Evolutionary conservation across 2,797 vertebrate species (phyloP).

Genomic region (Silurus aristotelis): DNA sequence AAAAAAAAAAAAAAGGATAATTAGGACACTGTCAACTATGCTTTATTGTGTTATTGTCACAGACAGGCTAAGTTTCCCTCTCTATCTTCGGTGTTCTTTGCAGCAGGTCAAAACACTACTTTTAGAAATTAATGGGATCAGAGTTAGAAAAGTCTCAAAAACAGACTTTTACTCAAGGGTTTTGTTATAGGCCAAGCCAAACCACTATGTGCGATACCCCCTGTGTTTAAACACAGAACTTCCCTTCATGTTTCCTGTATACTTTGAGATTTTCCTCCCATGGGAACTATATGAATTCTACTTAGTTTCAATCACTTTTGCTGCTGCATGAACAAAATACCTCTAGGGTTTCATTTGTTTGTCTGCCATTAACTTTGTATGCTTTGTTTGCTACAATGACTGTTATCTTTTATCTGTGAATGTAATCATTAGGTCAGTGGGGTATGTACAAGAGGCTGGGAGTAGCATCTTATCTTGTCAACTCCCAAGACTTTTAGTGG

Average conservation of each 20-base stretch:
- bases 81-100: neutral
- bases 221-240: slow-evolving; percentile 45
- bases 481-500: slow-evolving; percentile 28
- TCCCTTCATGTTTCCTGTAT: slow-evolving; percentile 54
- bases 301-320: slow-evolving; percentile 11
- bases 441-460: slow-evolving; percentile 27
- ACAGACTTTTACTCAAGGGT: slow-evolving; percentile 17
- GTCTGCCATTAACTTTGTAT: neutral
- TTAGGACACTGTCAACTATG: neutral
- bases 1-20: neutral
- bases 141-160: slow-evolving; percentile 1
- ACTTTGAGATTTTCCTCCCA: slow-evolving; percentile 50
- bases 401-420: slow-evolving; percentile 33
- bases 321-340: slow-evolving; percentile 21
- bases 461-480: slow-evolving; percentile 45
- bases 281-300: slow-evolving; percentile 32
- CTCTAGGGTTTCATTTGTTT: neutral
- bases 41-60: neutral
- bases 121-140: neutral
- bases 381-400: slow-evolving; percentile 30
- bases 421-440: slow-evolving; percentile 16
- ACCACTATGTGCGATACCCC: slow-evolving; percentile 18
- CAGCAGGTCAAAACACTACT: neutral
- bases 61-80: neutral
- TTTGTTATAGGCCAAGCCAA: slow-evolving; percentile 19